Conservation (phyloP, 2,113 vertebrate genomes). For the Dascyllus trimaculatus region DNA sequence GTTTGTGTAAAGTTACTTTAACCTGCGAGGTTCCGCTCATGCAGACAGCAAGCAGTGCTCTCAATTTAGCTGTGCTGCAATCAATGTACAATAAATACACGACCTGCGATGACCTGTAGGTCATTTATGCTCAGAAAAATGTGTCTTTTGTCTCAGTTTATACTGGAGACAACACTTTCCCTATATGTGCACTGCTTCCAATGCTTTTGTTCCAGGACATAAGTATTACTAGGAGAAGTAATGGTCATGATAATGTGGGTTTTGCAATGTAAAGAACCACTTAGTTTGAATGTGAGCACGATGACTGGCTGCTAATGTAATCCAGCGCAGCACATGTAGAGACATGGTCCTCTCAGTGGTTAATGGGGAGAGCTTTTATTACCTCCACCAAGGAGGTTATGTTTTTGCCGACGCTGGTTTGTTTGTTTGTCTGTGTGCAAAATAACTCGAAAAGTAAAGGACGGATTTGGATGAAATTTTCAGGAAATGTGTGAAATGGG, state of each 20-base stretch:
- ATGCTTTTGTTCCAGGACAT: background rate
- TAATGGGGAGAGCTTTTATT: slow-evolving; percentile 10
- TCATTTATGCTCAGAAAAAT: background rate
- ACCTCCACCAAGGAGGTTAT: no score
- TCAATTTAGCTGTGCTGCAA: slow-evolving; percentile 1
- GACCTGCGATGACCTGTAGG: background rate
- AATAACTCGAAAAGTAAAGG: no score
- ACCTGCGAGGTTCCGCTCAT: background rate
- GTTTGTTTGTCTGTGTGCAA: no score
- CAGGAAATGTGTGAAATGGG: no score
- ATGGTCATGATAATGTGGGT: background rate
- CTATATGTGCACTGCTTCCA: background rate
- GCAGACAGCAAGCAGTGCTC: background rate
- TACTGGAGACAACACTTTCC: background rate
- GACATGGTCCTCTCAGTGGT: background rate
- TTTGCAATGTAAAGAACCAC: background rate
- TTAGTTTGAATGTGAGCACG: background rate
- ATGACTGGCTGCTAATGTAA: background rate
- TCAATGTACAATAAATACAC: background rate
- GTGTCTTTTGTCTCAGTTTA: background rate
- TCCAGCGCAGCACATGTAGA: background rate
- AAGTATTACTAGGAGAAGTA: background rate
- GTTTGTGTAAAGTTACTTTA: no score
- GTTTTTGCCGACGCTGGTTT: no score
- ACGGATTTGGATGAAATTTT: no score